Evolutionary conservation across 2,113 vertebrate genomes (phyloP).

Genomic region (Glaucidium brasilianum): DNA sequence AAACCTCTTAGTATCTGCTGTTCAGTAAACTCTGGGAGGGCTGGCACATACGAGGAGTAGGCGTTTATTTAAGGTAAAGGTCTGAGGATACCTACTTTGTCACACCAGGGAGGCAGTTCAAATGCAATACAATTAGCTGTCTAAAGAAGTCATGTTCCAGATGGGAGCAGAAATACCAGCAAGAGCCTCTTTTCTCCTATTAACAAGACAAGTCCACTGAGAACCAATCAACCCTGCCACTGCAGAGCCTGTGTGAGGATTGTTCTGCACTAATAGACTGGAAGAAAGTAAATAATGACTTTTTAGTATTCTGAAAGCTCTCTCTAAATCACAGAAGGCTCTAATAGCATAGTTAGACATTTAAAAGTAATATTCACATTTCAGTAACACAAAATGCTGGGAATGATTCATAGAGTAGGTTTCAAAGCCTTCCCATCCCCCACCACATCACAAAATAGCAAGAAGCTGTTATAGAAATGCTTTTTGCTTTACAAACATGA

Average conservation of each 20-base stretch:
- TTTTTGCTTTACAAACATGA: conserved; percentile 31
- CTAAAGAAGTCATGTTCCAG: not conserved
- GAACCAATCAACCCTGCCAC: conserved; percentile 10
- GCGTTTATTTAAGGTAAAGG: not conserved
- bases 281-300: conserved; percentile 57
- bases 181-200: conserved; percentile 1
- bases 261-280: conserved; percentile 48
- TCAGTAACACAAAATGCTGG: not conserved
- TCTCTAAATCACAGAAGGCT: conserved; percentile 47
- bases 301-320: conserved; percentile 43
- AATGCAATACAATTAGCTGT: not conserved
- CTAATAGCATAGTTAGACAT: conserved; percentile 26
- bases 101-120: not conserved
- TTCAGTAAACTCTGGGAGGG: not conserved
- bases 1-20: not conserved
- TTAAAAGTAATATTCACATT: conserved; percentile 20
- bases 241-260: not conserved
- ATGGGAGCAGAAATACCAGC: not conserved
- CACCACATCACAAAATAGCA: not conserved
- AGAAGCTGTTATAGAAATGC: not conserved
- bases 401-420: conserved; percentile 18
- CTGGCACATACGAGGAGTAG: not conserved
- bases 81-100: not conserved
- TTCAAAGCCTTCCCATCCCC: conserved; percentile 3
- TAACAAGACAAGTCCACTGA: not conserved